Evolutionary conservation across 1,140 invertebrate genomes (phyloP).

Genomic region (Phenacoccus solenopsis): DNA sequence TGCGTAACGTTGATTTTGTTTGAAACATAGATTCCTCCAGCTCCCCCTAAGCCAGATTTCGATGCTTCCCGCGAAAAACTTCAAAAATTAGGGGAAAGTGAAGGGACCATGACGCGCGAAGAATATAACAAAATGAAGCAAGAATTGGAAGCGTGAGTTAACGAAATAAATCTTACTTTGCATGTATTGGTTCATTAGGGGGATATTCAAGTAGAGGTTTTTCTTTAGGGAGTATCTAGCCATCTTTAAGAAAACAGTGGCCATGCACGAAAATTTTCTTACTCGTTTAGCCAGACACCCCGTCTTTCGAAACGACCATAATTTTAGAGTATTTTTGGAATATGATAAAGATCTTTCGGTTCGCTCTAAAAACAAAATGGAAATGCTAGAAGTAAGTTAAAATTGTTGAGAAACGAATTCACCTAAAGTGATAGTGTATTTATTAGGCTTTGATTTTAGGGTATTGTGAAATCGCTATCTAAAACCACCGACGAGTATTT

Average conservation of each 20-base stretch:
- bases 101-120: constrained; percentile 96
- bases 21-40: constrained; percentile 94
- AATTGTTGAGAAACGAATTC: constrained; percentile 24
- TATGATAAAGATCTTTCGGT: constrained; percentile 91
- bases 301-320: constrained; percentile 83
- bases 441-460: constrained; percentile 36
- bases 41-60: constrained; percentile 94
- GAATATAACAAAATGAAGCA: constrained; percentile 99
- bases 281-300: constrained; percentile 88
- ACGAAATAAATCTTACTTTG: constrained; percentile 11
- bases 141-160: constrained; percentile 89
- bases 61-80: constrained; percentile 96
- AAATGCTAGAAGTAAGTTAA: constrained; percentile 39
- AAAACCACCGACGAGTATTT: constrained; percentile 91
- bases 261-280: constrained; percentile 99
- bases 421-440: neutral
- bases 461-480: constrained; percentile 73
- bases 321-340: constrained; percentile 92
- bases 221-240: constrained; percentile 85
- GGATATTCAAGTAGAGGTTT: constrained; percentile 11
- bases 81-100: constrained; percentile 92
- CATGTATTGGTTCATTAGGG: neutral
- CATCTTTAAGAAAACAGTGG: constrained; percentile 99
- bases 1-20: neutral
- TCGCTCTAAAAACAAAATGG: constrained; percentile 64